Percentiles rank a stretch among this genome's conserved stretches.
These are phyloP conservation scores for Ascidia mentula DNA, from an alignment of 23 tunicate species.

Conservation along the genomic window DNA sequence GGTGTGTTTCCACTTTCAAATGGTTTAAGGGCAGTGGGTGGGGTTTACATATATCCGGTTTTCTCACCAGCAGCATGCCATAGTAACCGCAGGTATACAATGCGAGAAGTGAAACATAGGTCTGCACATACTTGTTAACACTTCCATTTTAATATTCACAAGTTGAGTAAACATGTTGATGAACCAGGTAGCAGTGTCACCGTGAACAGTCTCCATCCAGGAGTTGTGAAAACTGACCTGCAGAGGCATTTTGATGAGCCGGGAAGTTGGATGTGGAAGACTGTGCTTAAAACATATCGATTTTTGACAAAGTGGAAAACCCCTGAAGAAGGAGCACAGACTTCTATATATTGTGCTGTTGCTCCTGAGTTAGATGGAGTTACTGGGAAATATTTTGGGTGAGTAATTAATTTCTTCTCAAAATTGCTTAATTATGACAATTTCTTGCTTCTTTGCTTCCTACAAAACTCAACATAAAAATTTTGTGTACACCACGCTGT, in stretches of 20 bases:
- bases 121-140: too few relatives aligned
- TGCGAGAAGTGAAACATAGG: too few relatives aligned
- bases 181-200: conserved; percentile 1
- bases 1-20: too few relatives aligned
- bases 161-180: too few relatives aligned
- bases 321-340: conserved; percentile 51
- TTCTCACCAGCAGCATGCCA: too few relatives aligned
- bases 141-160: too few relatives aligned
- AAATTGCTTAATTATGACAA: not conserved
- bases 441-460: not conserved
- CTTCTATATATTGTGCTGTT: conserved; percentile 41
- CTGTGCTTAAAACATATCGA: not conserved
- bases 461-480: not conserved
- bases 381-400: conserved; percentile 30
- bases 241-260: not conserved
- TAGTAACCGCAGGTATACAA: too few relatives aligned
- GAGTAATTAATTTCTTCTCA: not conserved
- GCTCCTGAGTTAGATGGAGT: conserved; percentile 45
- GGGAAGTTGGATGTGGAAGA: not conserved
- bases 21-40: too few relatives aligned
- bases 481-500: not conserved
- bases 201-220: conserved; percentile 5
- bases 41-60: too few relatives aligned
- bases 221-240: conserved; percentile 4
- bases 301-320: conserved; percentile 18